A percentile compares a stretch with the other conserved stretches of the same genome.
Conservation (phyloP, 1,140 invertebrate species). For the Myzus persicae region DNA sequence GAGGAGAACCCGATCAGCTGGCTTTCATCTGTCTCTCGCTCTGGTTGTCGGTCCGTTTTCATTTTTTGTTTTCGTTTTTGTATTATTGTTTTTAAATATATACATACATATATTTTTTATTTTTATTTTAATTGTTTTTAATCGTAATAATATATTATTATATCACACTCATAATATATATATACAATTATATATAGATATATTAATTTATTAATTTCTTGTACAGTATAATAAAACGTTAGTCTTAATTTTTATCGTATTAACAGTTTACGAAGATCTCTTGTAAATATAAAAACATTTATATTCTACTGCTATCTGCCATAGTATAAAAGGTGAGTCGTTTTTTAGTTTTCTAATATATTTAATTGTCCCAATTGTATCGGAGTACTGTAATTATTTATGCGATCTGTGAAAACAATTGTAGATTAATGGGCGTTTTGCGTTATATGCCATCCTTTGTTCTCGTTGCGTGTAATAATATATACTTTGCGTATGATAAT, state of each 20-base stretch:
- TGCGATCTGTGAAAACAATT: no score
- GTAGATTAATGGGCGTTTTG: conserved; percentile 4
- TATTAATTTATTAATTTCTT: conserved; percentile 17
- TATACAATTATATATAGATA: not conserved
- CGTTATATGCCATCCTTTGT: not conserved
- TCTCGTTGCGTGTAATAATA: not conserved
- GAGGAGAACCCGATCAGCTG: conserved; percentile 51
- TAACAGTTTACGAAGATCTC: conserved; percentile 48
- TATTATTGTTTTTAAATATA: conserved; percentile 52
- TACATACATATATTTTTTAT: conserved; percentile 32
- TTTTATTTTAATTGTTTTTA: conserved; percentile 25
- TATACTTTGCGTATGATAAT: not conserved
- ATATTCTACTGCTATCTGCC: not conserved
- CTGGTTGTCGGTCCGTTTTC: conserved; percentile 54
- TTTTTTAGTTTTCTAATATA: not conserved
- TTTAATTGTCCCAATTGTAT: not conserved
- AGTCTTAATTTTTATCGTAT: conserved; percentile 18
- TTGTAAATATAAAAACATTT: conserved; percentile 13
- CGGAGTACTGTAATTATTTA: not conserved
- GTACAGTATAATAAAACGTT: conserved; percentile 32
- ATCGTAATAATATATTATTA: conserved; percentile 8
- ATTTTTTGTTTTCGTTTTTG: conserved; percentile 56
- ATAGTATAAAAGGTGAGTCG: conserved; percentile 27
- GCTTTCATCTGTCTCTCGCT: conserved; percentile 57
- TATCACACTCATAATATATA: not conserved